These are phyloP conservation scores for Synanthedon myopaeformis DNA, from an alignment of 2,888 invertebrate genomes.

Conservation along the genomic window DNA sequence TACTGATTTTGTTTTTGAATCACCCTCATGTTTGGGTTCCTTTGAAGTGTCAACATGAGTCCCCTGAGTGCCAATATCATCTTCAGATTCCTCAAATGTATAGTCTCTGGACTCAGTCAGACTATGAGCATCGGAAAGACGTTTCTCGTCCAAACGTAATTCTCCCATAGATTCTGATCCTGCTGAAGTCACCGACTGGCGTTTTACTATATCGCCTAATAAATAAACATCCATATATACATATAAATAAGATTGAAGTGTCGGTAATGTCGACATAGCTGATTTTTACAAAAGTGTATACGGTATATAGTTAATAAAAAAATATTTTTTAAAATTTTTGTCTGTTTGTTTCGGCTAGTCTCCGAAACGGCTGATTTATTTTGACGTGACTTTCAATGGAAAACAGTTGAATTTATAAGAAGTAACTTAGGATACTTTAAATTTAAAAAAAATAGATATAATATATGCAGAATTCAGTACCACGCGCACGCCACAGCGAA, in stretches of 20 bases:
- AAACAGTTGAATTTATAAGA: too few species aligned
- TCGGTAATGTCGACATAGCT: neutral
- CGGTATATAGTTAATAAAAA: neutral
- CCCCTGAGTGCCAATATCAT: slow-evolving; percentile 58
- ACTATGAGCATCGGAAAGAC: slow-evolving; percentile 61
- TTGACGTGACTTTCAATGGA: too few species aligned
- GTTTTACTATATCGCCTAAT: slow-evolving; percentile 37
- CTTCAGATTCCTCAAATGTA: slow-evolving; percentile 67
- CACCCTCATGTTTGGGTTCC: slow-evolving; percentile 35
- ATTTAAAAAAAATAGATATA: too few species aligned
- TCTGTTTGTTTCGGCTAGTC: too few species aligned
- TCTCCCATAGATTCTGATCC: slow-evolving; percentile 57
- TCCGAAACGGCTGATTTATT: too few species aligned
- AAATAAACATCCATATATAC: neutral
- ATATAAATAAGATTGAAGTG: neutral
- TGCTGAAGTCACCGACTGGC: slow-evolving; percentile 59
- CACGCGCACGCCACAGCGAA: too few species aligned
- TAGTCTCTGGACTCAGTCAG: slow-evolving; percentile 64
- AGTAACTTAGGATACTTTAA: too few species aligned
- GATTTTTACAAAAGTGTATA: neutral
- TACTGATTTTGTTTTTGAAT: slow-evolving; percentile 25
- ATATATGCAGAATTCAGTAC: too few species aligned
- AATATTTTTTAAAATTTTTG: too few species aligned
- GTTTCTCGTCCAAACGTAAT: slow-evolving; percentile 56
- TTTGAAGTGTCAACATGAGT: slow-evolving; percentile 46